A percentile compares a stretch with the other conserved stretches of the same genome.
These are phyloP conservation scores for Spodoptera frugiperda DNA, from an alignment of 1,140 invertebrate species.

Conservation along the genomic window DNA sequence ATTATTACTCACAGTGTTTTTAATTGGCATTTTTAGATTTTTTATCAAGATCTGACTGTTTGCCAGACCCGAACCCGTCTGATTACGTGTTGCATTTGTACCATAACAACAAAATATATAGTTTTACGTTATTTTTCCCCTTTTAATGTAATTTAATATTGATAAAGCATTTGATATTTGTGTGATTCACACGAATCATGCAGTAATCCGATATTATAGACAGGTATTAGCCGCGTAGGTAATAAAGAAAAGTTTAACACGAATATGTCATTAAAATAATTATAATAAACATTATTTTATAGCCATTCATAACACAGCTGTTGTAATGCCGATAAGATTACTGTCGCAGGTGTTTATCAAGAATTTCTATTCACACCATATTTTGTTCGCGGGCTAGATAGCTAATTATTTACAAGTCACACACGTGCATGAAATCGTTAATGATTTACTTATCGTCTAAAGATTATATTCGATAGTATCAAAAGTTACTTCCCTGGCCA, in stretches of 20 bases:
- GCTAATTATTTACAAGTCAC: not conserved
- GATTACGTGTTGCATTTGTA: too few relatives aligned
- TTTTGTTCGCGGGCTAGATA: not conserved
- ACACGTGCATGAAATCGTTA: not conserved
- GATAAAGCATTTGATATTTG: too few relatives aligned
- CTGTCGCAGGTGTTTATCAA: slow-evolving; percentile 9
- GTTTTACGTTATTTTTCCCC: too few relatives aligned
- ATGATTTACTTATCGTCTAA: not conserved
- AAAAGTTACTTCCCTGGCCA: not conserved
- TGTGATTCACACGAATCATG: too few relatives aligned
- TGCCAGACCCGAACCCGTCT: too few relatives aligned
- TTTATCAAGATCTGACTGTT: too few relatives aligned
- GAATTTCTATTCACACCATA: not conserved
- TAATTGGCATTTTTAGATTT: too few relatives aligned
- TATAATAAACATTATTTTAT: slow-evolving; percentile 14
- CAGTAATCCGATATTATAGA: too few relatives aligned
- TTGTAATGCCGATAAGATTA: slow-evolving; percentile 12
- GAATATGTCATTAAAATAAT: not conserved
- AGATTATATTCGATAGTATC: not conserved
- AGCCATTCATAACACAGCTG: slow-evolving; percentile 6
- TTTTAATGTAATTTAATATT: too few relatives aligned
- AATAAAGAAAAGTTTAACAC: not conserved
- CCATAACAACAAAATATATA: too few relatives aligned
- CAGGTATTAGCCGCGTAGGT: not conserved
- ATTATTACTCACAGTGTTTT: too few relatives aligned